Conservation (phyloP, 2,888 invertebrate species). For the Marasmarcha lunaedactyla region DNA sequence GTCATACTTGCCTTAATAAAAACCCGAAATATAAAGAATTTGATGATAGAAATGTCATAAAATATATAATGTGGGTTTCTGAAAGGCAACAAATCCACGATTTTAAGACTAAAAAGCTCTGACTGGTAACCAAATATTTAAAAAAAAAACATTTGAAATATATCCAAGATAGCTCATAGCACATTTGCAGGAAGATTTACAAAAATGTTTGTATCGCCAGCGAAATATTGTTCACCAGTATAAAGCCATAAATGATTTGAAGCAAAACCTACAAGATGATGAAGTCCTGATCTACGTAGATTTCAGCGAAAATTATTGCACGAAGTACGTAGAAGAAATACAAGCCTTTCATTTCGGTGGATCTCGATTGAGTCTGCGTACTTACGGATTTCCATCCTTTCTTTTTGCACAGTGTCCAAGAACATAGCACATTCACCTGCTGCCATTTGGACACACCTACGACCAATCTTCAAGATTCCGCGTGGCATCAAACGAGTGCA, state of each 20-base stretch:
- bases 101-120: slow-evolving; percentile 16
- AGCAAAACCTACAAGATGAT: slow-evolving; percentile 11
- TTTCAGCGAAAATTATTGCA: no score
- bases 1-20: slow-evolving; percentile 16
- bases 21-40: slow-evolving; percentile 17
- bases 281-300: slow-evolving; percentile 12
- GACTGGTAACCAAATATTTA: slow-evolving; percentile 1
- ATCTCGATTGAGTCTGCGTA: slow-evolving; percentile 28
- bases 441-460: neutral
- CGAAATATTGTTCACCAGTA: slow-evolving; percentile 16
- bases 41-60: slow-evolving; percentile 15
- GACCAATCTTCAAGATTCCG: neutral
- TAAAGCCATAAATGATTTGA: slow-evolving; percentile 9
- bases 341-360: no score
- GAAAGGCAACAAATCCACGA: slow-evolving; percentile 15
- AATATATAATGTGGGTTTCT: slow-evolving; percentile 16
- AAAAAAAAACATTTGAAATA: slow-evolving; percentile 17
- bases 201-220: slow-evolving; percentile 14
- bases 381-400: slow-evolving; percentile 13
- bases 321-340: no score
- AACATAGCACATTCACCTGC: slow-evolving; percentile 7
- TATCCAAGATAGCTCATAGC: slow-evolving; percentile 7
- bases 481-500: neutral
- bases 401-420: slow-evolving; percentile 23
- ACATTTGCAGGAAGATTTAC: slow-evolving; percentile 17